A percentile compares a stretch with the other conserved stretches of the same genome.
Conservation (phyloP, 1,140 invertebrate species). For the Hyles euphorbiae region DNA sequence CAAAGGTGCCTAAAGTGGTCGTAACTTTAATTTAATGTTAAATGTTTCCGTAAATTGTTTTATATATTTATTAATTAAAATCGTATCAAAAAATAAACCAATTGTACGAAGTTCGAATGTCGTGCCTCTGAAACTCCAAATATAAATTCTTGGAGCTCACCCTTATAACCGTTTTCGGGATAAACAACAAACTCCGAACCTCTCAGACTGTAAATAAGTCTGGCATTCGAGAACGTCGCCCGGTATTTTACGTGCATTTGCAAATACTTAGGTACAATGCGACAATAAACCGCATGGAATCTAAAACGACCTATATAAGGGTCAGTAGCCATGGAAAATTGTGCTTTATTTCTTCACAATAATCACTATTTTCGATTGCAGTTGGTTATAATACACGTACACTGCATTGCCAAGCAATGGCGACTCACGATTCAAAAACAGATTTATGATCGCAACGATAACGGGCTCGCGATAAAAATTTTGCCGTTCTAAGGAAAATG, state of each 20-base stretch:
- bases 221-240: constrained; percentile 67
- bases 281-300: constrained; percentile 56
- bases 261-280: constrained; percentile 72
- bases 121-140: no score
- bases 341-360: constrained; percentile 42
- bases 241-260: constrained; percentile 72
- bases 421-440: constrained; percentile 73
- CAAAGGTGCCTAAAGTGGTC: no score
- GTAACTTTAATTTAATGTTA: no score
- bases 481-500: constrained; percentile 51
- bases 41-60: no score
- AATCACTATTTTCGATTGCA: constrained; percentile 41
- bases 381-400: constrained; percentile 37
- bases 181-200: constrained; percentile 18
- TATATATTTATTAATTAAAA: no score
- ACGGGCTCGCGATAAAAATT: constrained; percentile 72
- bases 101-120: no score
- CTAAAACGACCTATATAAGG: constrained; percentile 53
- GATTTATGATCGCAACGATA: constrained; percentile 75
- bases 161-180: not conserved
- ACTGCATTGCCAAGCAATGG: constrained; percentile 49
- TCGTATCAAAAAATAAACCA: no score
- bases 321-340: constrained; percentile 45
- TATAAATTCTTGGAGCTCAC: not conserved
- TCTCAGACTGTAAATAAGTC: constrained; percentile 64